A percentile compares a stretch with the other conserved stretches of the same genome.
phyloP scores from a whole-genome alignment of 2,797 vertebrate genomes.

The Ataeniobius toweri region DNA sequence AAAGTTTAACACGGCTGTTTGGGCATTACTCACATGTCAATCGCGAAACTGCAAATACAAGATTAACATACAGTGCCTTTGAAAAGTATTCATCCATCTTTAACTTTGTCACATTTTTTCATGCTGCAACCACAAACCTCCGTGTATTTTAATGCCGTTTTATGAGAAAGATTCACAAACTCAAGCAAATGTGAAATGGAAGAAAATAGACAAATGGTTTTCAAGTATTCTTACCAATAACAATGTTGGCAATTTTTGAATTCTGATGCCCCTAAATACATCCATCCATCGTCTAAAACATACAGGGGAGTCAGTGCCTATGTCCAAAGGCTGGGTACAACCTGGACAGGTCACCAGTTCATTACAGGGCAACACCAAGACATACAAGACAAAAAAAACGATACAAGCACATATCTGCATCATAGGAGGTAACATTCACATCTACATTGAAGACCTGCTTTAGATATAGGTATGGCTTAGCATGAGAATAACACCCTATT shows the following conservation, averaged over 20 bases:
- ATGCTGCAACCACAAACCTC: background rate
- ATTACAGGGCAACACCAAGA: background rate
- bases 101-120: background rate
- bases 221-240: background rate
- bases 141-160: background rate
- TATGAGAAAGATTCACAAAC: background rate
- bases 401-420: background rate
- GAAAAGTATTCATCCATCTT: background rate
- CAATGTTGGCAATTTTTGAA: background rate
- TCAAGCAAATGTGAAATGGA: background rate
- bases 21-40: constrained; percentile 31
- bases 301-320: background rate
- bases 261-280: background rate
- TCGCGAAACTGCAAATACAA: constrained; percentile 7
- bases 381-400: background rate
- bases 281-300: background rate
- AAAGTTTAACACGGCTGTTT: constrained; percentile 21
- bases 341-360: background rate
- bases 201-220: background rate
- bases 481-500: background rate
- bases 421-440: background rate
- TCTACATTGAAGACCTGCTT: background rate
- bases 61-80: constrained; percentile 6
- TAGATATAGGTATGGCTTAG: background rate
- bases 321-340: background rate